phyloP scores from a whole-genome alignment of 2,113 vertebrate species.

The Crotophaga sulcirostris region DNA sequence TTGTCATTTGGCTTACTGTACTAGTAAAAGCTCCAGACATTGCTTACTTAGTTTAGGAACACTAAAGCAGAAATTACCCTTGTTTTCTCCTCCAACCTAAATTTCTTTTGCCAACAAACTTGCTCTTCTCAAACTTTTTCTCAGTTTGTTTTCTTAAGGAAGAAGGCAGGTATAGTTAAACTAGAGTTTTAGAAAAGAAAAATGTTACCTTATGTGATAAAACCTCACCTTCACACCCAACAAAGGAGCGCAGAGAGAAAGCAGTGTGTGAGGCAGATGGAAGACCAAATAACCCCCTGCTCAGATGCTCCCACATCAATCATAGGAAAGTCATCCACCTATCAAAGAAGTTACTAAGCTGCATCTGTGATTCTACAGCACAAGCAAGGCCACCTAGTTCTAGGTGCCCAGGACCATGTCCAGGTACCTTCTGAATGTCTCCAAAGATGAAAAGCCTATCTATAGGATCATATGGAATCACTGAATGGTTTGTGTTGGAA shows the following conservation, averaged over 20 bases:
- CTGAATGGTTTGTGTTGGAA: too few species aligned
- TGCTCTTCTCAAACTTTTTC: background rate
- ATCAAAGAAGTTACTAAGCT: background rate
- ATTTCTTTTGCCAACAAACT: background rate
- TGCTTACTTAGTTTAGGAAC: background rate
- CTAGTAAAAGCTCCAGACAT: background rate
- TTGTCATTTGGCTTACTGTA: background rate
- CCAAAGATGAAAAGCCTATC: background rate
- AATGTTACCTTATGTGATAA: background rate
- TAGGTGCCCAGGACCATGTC: background rate
- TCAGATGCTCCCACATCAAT: background rate
- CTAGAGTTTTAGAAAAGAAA: background rate
- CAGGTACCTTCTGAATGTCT: rapidly evolving
- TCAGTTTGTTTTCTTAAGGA: background rate
- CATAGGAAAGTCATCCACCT: background rate
- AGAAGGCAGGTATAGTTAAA: background rate
- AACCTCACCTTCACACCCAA: background rate
- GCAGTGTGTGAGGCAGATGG: rapidly evolving
- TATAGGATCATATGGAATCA: too few species aligned
- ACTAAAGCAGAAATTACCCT: background rate
- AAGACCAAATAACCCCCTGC: background rate
- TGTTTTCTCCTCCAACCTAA: background rate
- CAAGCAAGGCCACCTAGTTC: background rate
- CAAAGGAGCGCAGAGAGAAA: background rate
- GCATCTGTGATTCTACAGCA: too few species aligned